Evolutionary conservation across 2,797 vertebrate genomes (phyloP).

Genomic region (Artibeus jamaicensis): DNA sequence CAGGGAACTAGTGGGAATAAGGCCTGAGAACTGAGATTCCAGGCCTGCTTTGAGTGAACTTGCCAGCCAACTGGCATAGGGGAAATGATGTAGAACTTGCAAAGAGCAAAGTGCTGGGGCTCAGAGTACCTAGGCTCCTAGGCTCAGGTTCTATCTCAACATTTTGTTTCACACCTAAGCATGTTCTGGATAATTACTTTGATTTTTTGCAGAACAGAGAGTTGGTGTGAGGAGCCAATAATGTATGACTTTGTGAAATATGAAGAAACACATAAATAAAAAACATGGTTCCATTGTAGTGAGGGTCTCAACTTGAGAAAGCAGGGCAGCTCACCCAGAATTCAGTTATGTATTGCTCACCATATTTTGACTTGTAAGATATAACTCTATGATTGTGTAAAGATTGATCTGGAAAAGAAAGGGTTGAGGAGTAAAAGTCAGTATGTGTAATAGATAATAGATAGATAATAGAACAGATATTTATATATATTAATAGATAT

Average conservation of each 20-base stretch:
- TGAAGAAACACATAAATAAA: not conserved
- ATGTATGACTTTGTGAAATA: not conserved
- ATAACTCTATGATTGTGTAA: not conserved
- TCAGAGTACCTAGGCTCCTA: not conserved
- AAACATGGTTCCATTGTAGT: not conserved
- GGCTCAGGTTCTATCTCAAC: not conserved
- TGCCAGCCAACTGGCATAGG: fast-evolving
- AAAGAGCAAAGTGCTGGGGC: not conserved
- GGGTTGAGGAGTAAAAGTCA: not conserved
- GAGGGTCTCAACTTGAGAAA: not conserved
- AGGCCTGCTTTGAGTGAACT: not conserved
- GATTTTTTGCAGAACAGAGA: not conserved
- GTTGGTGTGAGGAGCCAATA: not conserved
- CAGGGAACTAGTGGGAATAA: not conserved
- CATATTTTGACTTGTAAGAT: not conserved
- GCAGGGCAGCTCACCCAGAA: not conserved
- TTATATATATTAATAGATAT: too few relatives aligned
- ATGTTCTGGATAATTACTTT: not conserved
- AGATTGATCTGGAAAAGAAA: not conserved
- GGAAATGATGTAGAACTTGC: not conserved
- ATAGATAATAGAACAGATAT: too few relatives aligned
- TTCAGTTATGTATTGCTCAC: not conserved
- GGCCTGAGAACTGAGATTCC: not conserved
- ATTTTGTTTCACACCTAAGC: not conserved
- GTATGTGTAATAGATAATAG: not conserved